Conservation (phyloP, 2,888 invertebrate genomes). For the Netelia inedita region DNA sequence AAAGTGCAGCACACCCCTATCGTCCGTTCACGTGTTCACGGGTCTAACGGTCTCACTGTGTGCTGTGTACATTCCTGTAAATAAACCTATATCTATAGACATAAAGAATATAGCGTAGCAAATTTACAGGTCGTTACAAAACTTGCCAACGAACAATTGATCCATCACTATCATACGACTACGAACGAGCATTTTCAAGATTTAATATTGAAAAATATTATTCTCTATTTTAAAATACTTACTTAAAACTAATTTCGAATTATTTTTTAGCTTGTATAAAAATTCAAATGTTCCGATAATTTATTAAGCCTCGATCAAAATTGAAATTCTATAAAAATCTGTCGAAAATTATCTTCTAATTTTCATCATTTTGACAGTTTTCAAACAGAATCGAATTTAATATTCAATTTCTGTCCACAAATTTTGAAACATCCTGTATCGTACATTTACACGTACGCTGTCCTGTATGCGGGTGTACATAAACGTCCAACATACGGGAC, state of each 20-base stretch:
- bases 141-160: neutral
- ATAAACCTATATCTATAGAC: neutral
- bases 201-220: no score
- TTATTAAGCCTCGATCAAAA: no score
- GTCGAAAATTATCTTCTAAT: no score
- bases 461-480: slow-evolving; percentile 28
- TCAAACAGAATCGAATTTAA: no score
- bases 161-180: no score
- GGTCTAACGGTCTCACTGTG: slow-evolving; percentile 37
- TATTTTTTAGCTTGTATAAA: no score
- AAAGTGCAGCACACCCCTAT: slow-evolving; percentile 59
- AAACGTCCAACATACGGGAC: slow-evolving; percentile 46
- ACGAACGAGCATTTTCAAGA: no score
- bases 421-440: slow-evolving; percentile 49
- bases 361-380: no score
- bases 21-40: slow-evolving; percentile 58
- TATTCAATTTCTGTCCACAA: neutral
- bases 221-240: no score
- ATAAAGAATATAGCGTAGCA: slow-evolving; percentile 5
- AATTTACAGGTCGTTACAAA: slow-evolving; percentile 29
- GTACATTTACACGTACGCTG: slow-evolving; percentile 14
- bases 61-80: neutral
- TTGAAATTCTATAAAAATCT: no score
- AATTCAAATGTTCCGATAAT: no score
- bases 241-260: no score